Percentiles rank a stretch among this genome's conserved stretches.
phyloP scores from a whole-genome alignment of 2,888 invertebrate species.

The Zele albiditarsus region DNA sequence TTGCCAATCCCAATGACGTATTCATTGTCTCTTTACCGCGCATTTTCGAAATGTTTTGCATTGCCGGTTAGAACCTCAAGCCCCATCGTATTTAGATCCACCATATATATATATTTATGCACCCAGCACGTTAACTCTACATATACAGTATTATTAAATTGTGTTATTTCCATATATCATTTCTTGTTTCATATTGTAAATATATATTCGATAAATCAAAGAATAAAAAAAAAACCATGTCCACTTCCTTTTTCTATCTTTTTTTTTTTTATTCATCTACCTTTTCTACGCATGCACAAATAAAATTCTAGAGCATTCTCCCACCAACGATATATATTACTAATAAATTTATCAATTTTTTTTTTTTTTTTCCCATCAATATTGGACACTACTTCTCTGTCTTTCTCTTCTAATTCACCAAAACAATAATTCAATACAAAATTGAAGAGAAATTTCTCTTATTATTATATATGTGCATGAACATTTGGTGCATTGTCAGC shows the following conservation, averaged over 20 bases:
- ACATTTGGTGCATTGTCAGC: neutral
- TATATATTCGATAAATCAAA: neutral
- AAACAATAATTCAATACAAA: too few species aligned
- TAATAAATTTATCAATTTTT: neutral
- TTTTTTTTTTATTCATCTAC: neutral
- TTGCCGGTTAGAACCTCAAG: conserved; percentile 18
- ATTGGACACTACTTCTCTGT: neutral
- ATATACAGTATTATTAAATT: neutral
- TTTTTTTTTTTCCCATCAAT: neutral
- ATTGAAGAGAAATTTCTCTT: too few species aligned
- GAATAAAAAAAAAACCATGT: neutral
- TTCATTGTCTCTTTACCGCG: conserved; percentile 52
- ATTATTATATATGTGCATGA: neutral
- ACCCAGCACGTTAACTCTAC: neutral
- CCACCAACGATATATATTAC: neutral
- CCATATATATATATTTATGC: neutral
- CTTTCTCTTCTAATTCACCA: too few species aligned
- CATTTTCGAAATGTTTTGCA: conserved; percentile 47
- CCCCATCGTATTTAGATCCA: conserved; percentile 13
- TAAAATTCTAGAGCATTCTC: conserved; percentile 1
- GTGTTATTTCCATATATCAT: neutral
- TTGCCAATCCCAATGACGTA: conserved; percentile 45
- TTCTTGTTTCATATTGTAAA: neutral
- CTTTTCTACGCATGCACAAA: conserved; percentile 10
- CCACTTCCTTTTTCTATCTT: neutral